Percentiles rank a stretch among this genome's conserved stretches.
These are phyloP conservation scores for Synergus itoensis DNA, from an alignment of 2,888 invertebrate genomes.

Conservation along the genomic window DNA sequence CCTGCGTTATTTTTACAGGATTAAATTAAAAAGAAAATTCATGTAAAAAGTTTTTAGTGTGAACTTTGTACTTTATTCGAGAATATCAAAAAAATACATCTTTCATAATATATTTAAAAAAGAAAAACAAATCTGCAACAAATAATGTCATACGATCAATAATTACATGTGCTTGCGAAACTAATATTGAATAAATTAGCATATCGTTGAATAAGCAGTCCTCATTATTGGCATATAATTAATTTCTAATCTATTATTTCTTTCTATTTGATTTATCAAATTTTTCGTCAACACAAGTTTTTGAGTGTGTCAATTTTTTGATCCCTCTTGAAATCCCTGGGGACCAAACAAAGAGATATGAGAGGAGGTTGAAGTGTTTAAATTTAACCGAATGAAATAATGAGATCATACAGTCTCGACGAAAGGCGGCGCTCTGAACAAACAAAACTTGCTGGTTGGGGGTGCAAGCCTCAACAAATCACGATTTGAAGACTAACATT, in stretches of 20 bases:
- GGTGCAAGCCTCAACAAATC: constrained; percentile 58
- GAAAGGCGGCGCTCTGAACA: constrained; percentile 67
- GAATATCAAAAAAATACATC: too few species aligned
- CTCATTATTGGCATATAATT: neutral
- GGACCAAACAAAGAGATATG: constrained; percentile 38
- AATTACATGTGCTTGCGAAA: neutral
- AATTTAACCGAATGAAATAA: constrained; percentile 76
- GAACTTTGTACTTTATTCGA: too few species aligned
- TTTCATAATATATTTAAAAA: too few species aligned
- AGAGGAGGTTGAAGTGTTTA: constrained; percentile 69
- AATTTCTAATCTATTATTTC: neutral
- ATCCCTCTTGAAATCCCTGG: neutral
- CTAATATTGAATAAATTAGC: neutral
- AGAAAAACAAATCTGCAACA: too few species aligned
- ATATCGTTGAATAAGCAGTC: neutral
- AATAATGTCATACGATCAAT: neutral
- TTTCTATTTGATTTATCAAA: neutral
- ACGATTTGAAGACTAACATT: constrained; percentile 65
- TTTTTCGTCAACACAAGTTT: neutral
- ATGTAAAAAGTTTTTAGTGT: too few species aligned
- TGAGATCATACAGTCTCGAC: constrained; percentile 74
- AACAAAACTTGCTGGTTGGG: constrained; percentile 65
- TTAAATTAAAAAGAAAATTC: too few species aligned
- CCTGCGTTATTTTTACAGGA: constrained; percentile 1
- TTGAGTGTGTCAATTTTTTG: neutral